Evolutionary conservation across 2,888 invertebrate species (phyloP), one percentile per base, ranked within the genome.

Genomic region (Laspeyria flexula): DNA sequence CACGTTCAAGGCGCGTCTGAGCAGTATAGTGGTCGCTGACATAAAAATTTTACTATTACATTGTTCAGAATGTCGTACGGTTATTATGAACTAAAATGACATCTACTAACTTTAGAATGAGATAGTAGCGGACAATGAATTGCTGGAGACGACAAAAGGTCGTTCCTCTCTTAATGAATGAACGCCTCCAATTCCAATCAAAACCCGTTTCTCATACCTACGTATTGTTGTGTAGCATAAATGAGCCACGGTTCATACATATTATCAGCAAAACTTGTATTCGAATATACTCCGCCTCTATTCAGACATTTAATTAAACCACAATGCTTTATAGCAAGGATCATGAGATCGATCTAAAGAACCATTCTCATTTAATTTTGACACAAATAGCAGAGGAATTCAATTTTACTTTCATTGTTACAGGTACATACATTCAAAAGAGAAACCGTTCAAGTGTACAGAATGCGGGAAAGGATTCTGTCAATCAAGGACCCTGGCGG

Each of bases 381-480:
- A 54, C 55, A 33, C 49, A 73, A 73, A 73, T 66, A 71, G 54
- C 53, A 51, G 46, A 62, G 44, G 12, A 62, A 73, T 62, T 76
- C 12, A 79, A 71, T 75, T 77, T 71, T 45, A 63, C 59, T 80
- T 84, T 83, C 68, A 73, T 87, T 86, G 79, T 94, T 94, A 27
- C 94, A 98, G 98, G 93, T 99, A 98, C 86, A 99, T 98, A 75
- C 99, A 99, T 91, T 97, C 97, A 55, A 99, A 99, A 88, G 98
- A 98, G 88, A 99, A 99, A 81, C 99, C 99, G 0, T 99, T 98
- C 93, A 98, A 98, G 88, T 99, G 99, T 86, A 95, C 95, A 44
- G 97, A 98, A 86, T 99, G 99, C 81, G 98, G 98, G 62, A 99
- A 99, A 90, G 99, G 99, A 3, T 99, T 99, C 90, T 99, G 99